phyloP scores from a whole-genome alignment of 2,888 invertebrate genomes.

The Toxonevra muliebris region DNA sequence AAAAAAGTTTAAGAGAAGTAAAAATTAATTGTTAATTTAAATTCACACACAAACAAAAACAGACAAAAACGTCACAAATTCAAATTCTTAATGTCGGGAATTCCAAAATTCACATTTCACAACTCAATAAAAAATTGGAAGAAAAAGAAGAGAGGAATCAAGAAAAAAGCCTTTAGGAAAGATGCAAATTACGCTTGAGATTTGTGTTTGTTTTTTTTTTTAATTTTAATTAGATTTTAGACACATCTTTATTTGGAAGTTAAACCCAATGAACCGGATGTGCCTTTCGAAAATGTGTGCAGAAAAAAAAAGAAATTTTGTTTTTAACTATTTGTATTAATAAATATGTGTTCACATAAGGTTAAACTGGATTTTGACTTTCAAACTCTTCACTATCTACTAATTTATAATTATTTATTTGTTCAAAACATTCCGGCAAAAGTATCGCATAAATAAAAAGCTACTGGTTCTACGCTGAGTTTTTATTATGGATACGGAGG shows the following conservation, averaged over 20 bases:
- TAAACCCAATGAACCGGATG: constrained; percentile 27
- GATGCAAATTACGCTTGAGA: constrained; percentile 20
- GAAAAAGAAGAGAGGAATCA: constrained; percentile 8
- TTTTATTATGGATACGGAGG: background rate
- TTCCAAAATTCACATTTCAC: constrained; percentile 23
- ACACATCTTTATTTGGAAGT: constrained; percentile 3
- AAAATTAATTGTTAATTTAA: constrained; percentile 13
- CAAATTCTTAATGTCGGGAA: constrained; percentile 26
- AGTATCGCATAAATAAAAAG: background rate
- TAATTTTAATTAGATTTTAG: background rate
- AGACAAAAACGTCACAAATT: constrained; percentile 23
- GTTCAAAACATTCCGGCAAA: background rate
- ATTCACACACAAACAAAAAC: background rate
- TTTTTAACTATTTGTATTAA: background rate
- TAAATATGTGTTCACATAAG: background rate
- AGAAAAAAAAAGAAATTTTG: background rate
- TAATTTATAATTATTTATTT: background rate
- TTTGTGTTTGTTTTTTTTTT: background rate
- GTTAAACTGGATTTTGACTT: constrained; percentile 2
- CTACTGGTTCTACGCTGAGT: constrained; percentile 29
- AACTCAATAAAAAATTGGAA: constrained; percentile 9
- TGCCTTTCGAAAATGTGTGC: background rate
- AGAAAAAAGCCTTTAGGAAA: constrained; percentile 4
- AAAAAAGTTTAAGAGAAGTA: background rate
- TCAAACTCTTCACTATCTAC: background rate